Percentiles rank a stretch among this genome's conserved stretches.
phyloP scores from a whole-genome alignment of 2,113 vertebrate genomes.

The Mormyrus iriodes region DNA sequence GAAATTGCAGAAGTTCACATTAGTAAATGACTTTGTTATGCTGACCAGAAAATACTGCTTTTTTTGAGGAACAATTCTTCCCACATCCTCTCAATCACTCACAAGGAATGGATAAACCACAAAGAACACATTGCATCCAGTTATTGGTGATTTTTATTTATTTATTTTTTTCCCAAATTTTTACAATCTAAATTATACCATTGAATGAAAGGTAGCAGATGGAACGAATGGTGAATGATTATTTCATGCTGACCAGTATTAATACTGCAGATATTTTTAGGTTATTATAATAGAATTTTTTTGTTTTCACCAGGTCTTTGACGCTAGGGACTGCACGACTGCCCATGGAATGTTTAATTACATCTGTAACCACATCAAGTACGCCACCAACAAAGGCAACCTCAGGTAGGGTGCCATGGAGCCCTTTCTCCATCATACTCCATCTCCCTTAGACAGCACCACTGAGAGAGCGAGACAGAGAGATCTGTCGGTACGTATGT shows the following conservation, averaged over 20 bases:
- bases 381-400: constrained; percentile 97
- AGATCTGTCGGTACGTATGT: not conserved
- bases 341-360: constrained; percentile 98
- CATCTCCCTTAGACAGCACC: constrained; percentile 26
- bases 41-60: not conserved
- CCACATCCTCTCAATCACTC: not conserved
- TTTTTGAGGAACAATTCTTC: not conserved
- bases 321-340: constrained; percentile 92
- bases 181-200: not conserved
- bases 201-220: not conserved
- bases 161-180: not conserved
- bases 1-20: not conserved
- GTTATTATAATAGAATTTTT: not conserved
- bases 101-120: not conserved
- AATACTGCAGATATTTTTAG: not conserved
- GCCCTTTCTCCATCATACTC: not conserved
- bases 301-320: constrained; percentile 74
- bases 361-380: constrained; percentile 98
- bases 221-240: not conserved
- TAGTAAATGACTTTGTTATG: not conserved
- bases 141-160: not conserved
- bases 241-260: not conserved
- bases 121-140: not conserved
- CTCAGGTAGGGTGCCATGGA: constrained; percentile 69
- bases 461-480: not conserved